Base-by-base conservation (phyloP, 2,888 invertebrate genomes). In the Leptinotarsa rubiginosa region DNA sequence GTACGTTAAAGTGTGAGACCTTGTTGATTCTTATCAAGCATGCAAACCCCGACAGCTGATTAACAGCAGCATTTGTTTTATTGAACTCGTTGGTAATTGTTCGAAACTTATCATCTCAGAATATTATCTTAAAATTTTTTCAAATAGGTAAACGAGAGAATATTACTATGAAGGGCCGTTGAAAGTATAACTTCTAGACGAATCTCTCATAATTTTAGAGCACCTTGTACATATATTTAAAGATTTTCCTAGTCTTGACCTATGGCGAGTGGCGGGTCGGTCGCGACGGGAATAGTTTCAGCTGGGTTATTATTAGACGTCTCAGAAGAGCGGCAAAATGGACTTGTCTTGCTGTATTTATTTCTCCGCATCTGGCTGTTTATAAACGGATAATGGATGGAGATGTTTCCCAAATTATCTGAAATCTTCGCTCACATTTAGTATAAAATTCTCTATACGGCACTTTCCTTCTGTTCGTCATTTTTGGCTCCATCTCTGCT, bases 211-310 rank as follows among this genome's bases (percentile, higher is more conserved):
- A 31, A 31, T 67, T 67, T 25, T 25, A 65, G 65, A 65, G 69
- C 69, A 69, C 73, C 65, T 64, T 65, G 71, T 68, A 54, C 56
- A 69, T 62, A 49, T 65, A 49, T 72, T 52, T 69, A 75, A 74
- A 64, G 69, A 75, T 76, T 77, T 75, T 69, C 75, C 68, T 74
- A 76, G 75, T 76, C 79, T 79, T 79, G 79, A 79, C 79, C 79
- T 78, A 79, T 79, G 77, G 75, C 71, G 77, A 77, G 65, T 70
- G 41, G 41, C 56, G 50, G 69, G 41, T 22, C 31, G 69, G 47
- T 59, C 47, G 70, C 75, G 75, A 75, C 79, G 68, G 73, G 77
- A 79, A 79, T 79, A 79, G 75, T 79, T 77, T 75, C 71, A 77
- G 76, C 75, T 77, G 62, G 41, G 65, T 72, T 79, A 79, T 77